These are phyloP conservation scores for Lepas anatifera DNA, from an alignment of 2,888 invertebrate species.

Conservation along the genomic window DNA sequence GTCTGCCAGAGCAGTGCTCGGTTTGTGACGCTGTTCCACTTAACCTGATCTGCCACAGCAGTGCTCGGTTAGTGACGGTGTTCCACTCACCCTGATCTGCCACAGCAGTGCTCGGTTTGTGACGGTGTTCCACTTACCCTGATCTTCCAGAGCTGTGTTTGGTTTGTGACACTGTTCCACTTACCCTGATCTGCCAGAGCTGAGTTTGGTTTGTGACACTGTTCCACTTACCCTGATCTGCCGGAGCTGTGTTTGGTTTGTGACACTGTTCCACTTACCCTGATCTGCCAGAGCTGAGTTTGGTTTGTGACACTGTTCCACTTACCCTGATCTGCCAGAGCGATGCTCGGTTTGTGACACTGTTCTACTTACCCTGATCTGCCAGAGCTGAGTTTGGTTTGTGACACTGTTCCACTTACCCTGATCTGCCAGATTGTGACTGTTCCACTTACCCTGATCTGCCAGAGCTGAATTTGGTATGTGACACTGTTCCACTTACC, in stretches of 20 bases:
- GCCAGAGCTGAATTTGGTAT: neutral
- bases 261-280: slow-evolving; percentile 24
- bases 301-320: too few species aligned
- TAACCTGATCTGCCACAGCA: neutral
- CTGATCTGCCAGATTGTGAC: too few species aligned
- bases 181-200: neutral
- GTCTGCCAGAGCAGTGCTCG: slow-evolving; percentile 13
- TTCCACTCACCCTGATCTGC: neutral
- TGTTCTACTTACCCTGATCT: neutral
- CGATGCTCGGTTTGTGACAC: slow-evolving; percentile 29
- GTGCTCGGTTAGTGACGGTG: slow-evolving; percentile 30
- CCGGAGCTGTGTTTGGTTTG: slow-evolving; percentile 26
- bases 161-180: slow-evolving; percentile 30
- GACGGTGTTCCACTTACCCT: neutral
- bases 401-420: too few species aligned
- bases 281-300: slow-evolving; percentile 5
- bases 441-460: slow-evolving; percentile 1
- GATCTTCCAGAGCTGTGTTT: slow-evolving; percentile 13
- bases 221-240: slow-evolving; percentile 1
- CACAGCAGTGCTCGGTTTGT: slow-evolving; percentile 27
- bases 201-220: too few species aligned
- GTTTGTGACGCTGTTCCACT: slow-evolving; percentile 30
- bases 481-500: too few species aligned
- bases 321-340: neutral
- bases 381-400: neutral